Conservation (phyloP, 1,140 invertebrate species). For the Temnothorax curvispinosus region DNA sequence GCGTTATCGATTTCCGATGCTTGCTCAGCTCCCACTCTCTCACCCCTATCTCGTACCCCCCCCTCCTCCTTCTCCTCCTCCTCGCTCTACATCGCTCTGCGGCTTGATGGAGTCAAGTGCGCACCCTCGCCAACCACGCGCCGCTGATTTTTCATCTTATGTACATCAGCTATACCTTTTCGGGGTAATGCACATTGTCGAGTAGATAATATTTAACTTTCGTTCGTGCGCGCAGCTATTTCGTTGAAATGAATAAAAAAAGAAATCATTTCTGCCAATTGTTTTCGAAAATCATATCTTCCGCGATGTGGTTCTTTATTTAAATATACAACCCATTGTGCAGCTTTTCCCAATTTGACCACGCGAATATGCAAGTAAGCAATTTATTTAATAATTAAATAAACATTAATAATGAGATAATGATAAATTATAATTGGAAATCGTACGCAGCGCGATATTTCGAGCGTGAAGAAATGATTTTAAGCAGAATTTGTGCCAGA, state of each 20-base stretch:
- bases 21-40: constrained; percentile 52
- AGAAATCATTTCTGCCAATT: neutral
- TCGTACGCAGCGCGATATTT: constrained; percentile 2
- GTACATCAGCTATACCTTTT: constrained; percentile 1
- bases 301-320: neutral
- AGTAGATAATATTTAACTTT: neutral
- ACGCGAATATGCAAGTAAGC: neutral
- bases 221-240: neutral
- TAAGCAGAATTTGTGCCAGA: constrained; percentile 11
- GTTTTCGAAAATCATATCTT: neutral
- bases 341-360: neutral
- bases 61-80: neutral
- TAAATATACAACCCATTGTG: neutral
- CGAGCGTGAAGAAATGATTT: constrained; percentile 12
- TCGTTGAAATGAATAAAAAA: neutral
- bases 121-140: constrained; percentile 52
- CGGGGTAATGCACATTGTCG: constrained; percentile 14
- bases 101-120: constrained; percentile 56
- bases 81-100: constrained; percentile 9
- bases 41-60: neutral
- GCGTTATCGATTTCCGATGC: constrained; percentile 73
- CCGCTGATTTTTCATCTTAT: constrained; percentile 54
- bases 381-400: constrained; percentile 18
- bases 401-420: constrained; percentile 24
- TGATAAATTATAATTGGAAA: constrained; percentile 12